phyloP scores from a whole-genome alignment of 2,888 invertebrate genomes.

The Chymomyza amoena region DNA sequence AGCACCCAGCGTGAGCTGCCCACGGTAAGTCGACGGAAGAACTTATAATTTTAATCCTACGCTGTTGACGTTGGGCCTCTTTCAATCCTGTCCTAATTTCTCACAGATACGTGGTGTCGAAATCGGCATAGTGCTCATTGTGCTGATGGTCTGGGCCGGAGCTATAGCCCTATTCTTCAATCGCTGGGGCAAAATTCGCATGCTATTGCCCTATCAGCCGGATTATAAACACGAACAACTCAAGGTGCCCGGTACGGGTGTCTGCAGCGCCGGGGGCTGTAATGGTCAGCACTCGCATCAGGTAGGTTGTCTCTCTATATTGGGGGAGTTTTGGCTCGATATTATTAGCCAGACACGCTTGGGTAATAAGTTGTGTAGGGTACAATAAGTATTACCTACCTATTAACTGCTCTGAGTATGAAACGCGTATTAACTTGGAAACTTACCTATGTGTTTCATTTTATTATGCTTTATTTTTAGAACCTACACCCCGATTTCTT shows the following conservation, averaged over 20 bases:
- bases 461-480: conserved; percentile 76
- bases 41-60: too few species aligned
- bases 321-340: neutral
- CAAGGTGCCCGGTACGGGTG: conserved; percentile 87
- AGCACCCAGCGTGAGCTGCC: conserved; percentile 77
- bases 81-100: neutral
- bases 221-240: conserved; percentile 93
- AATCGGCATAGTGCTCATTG: conserved; percentile 91
- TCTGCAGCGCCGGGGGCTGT: conserved; percentile 83
- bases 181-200: conserved; percentile 93
- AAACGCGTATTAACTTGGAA: conserved; percentile 47
- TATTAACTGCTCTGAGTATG: conserved; percentile 12
- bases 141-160: conserved; percentile 91
- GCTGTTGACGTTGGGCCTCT: too few species aligned
- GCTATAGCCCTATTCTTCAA: conserved; percentile 92
- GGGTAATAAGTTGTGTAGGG: neutral
- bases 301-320: conserved; percentile 57
- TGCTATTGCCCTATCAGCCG: conserved; percentile 94
- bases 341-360: neutral
- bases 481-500: conserved; percentile 78
- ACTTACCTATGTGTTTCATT: conserved; percentile 53
- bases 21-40: conserved; percentile 66
- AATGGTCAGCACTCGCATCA: conserved; percentile 81
- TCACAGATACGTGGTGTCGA: conserved; percentile 91
- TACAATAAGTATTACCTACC: conserved; percentile 22